These are phyloP conservation scores for Catharus bicknelli DNA, from an alignment of 2,113 vertebrate species.

Conservation along the genomic window DNA sequence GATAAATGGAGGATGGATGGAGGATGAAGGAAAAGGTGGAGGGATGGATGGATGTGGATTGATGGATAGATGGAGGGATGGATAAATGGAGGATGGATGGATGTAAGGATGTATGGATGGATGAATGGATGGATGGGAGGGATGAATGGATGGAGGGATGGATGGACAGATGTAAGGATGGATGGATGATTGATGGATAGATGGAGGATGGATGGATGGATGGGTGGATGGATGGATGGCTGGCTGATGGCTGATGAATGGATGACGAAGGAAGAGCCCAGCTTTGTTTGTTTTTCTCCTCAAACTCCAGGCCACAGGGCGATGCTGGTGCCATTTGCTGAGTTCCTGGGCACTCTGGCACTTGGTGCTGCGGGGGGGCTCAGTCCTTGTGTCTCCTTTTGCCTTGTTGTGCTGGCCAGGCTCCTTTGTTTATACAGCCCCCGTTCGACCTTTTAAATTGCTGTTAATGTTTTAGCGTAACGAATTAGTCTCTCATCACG, in stretches of 20 bases:
- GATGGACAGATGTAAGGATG: too few relatives aligned
- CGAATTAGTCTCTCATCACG: slow-evolving; percentile 99
- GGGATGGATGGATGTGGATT: neutral
- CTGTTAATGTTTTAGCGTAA: slow-evolving; percentile 99
- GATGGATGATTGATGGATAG: too few relatives aligned
- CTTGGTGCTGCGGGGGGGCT: neutral
- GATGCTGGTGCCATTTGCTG: neutral
- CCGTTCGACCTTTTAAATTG: slow-evolving; percentile 95
- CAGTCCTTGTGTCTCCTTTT: slow-evolving; percentile 63
- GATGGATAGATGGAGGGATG: neutral
- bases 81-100: too few relatives aligned
- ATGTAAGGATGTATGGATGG: neutral
- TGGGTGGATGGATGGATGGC: neutral
- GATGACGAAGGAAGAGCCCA: neutral
- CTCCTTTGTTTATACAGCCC: slow-evolving; percentile 86
- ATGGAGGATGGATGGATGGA: neutral
- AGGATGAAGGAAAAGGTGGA: neutral
- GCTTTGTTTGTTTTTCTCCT: neutral
- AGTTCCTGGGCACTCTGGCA: slow-evolving; percentile 20
- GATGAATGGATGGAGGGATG: neutral
- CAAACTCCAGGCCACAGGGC: neutral
- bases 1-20: neutral
- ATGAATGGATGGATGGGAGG: neutral
- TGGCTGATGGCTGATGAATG: too few relatives aligned
- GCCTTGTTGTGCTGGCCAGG: slow-evolving; percentile 71